These are phyloP conservation scores for Lysandra bellargus DNA, from an alignment of 2,888 invertebrate species.

Conservation along the genomic window DNA sequence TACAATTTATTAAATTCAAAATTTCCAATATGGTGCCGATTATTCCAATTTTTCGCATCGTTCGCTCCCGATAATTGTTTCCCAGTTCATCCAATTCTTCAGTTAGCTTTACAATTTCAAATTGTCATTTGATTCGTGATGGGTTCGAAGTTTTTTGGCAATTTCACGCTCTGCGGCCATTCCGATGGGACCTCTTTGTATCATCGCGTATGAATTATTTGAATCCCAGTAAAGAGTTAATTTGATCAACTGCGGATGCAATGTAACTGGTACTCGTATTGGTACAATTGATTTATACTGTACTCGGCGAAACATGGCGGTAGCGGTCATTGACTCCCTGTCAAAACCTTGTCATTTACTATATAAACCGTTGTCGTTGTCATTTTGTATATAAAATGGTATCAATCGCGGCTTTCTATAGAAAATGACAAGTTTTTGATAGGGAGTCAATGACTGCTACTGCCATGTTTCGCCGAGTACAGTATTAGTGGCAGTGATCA, in stretches of 20 bases:
- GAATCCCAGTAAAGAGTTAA: background rate
- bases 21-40: conserved; percentile 61
- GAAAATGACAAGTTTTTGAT: too few species aligned
- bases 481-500: too few species aligned
- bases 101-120: conserved; percentile 76
- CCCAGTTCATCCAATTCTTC: conserved; percentile 68
- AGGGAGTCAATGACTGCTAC: too few species aligned
- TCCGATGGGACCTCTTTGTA: conserved; percentile 55
- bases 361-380: too few species aligned
- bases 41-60: conserved; percentile 72
- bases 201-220: conserved; percentile 31
- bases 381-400: too few species aligned
- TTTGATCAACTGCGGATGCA: background rate
- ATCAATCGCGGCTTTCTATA: too few species aligned
- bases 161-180: conserved; percentile 70
- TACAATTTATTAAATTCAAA: conserved; percentile 63
- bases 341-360: too few species aligned
- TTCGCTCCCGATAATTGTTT: conserved; percentile 69
- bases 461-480: too few species aligned
- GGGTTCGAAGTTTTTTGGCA: conserved; percentile 75
- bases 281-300: too few species aligned
- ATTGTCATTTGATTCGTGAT: conserved; percentile 79
- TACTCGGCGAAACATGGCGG: too few species aligned
- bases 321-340: too few species aligned
- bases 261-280: background rate